A percentile compares a stretch with the other conserved stretches of the same genome.
These are phyloP conservation scores for Rhimphoctona megacephalus DNA, from an alignment of 2,888 invertebrate species.

Conservation along the genomic window DNA sequence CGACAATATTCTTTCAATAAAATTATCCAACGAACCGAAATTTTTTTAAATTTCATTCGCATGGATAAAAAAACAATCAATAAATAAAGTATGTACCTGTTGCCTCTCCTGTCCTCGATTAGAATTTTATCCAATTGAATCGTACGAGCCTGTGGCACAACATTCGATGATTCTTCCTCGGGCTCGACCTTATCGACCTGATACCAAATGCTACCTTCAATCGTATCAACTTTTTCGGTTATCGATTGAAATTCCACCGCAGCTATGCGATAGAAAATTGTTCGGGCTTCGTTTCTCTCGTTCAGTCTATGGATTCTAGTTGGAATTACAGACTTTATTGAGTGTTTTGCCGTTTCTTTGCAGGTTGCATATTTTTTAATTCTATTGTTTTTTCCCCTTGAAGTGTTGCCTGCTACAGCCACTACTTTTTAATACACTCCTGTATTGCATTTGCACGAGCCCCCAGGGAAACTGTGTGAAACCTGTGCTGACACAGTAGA, in stretches of 20 bases:
- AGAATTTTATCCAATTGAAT: slow-evolving; percentile 77
- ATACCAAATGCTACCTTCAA: slow-evolving; percentile 77
- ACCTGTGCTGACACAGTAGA: too few relatives aligned
- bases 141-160: slow-evolving; percentile 63
- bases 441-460: too few relatives aligned
- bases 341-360: background rate
- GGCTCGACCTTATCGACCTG: slow-evolving; percentile 66
- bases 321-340: slow-evolving; percentile 11
- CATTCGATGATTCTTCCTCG: slow-evolving; percentile 69
- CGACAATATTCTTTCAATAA: too few relatives aligned
- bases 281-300: slow-evolving; percentile 72
- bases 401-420: too few relatives aligned
- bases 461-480: too few relatives aligned
- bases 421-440: background rate
- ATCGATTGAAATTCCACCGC: slow-evolving; percentile 75
- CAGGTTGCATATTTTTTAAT: too few relatives aligned
- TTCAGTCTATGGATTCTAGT: slow-evolving; percentile 72
- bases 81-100: slow-evolving; percentile 74
- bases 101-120: slow-evolving; percentile 80
- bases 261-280: slow-evolving; percentile 78
- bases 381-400: too few relatives aligned
- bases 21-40: background rate
- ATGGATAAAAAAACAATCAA: background rate
- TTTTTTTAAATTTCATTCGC: background rate
- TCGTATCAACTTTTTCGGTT: slow-evolving; percentile 60